phyloP scores from a whole-genome alignment of 2,797 vertebrate species.

The Myotis daubentonii region DNA sequence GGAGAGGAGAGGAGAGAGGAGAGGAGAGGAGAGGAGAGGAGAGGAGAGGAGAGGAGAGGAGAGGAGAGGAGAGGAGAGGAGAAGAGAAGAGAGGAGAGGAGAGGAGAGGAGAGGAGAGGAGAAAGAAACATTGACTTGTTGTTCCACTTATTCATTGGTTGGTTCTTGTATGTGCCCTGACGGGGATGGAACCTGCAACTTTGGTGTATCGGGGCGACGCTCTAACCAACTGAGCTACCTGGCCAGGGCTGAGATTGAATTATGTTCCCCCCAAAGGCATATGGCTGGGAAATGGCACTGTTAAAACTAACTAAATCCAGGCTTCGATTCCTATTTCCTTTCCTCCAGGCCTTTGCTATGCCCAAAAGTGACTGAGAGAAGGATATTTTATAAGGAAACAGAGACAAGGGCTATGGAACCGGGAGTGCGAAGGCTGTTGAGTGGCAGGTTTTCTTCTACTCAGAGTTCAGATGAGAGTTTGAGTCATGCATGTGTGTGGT shows the following conservation, averaged over 20 bases:
- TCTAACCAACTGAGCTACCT: not conserved
- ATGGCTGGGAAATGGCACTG: not conserved
- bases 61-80: no score
- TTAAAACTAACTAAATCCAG: not conserved
- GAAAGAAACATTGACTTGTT: not conserved
- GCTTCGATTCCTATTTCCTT: slow-evolving; percentile 6
- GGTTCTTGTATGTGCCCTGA: not conserved
- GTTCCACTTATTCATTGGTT: not conserved
- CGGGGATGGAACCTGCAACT: not conserved
- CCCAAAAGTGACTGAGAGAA: not conserved
- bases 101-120: no score
- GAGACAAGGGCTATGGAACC: not conserved
- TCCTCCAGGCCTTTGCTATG: not conserved
- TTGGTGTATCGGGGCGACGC: not conserved
- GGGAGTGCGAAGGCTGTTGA: not conserved
- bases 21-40: no score
- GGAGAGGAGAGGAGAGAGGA: no score
- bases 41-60: no score
- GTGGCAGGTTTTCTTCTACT: not conserved
- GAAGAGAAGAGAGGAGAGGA: no score
- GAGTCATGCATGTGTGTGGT: not conserved
- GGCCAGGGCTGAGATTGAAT: not conserved
- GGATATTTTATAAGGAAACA: not conserved
- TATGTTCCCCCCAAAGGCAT: not conserved
- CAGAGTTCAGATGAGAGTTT: not conserved